A percentile compares a stretch with the other conserved stretches of the same genome.
phyloP scores from a whole-genome alignment of 1,140 invertebrate genomes.

The Aplysia californica region DNA sequence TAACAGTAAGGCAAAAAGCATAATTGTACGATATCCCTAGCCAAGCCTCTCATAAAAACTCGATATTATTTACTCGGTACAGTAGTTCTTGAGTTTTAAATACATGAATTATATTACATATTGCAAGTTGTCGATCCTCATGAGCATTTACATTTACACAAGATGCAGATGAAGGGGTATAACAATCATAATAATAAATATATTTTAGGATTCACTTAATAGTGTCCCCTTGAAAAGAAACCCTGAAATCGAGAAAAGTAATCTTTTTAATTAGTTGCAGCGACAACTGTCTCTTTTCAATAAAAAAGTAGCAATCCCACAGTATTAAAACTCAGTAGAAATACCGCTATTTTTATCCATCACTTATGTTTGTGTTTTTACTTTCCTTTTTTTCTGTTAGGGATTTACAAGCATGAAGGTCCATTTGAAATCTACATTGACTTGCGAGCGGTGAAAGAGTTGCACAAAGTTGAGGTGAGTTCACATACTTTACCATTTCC shows the following conservation, averaged over 20 bases:
- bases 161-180: not conserved
- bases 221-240: not conserved
- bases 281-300: no score
- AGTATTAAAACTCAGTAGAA: not conserved
- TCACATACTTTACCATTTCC: no score
- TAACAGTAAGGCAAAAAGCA: no score
- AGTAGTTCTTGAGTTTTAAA: no score
- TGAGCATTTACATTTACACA: slow-evolving; percentile 36
- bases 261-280: no score
- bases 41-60: no score
- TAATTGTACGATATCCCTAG: no score
- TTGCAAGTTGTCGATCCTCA: no score
- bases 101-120: no score
- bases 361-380: not conserved
- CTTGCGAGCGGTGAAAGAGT: slow-evolving; percentile 75
- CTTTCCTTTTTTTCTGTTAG: slow-evolving; percentile 65
- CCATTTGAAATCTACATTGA: slow-evolving; percentile 77
- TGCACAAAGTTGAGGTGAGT: slow-evolving; percentile 64
- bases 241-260: no score
- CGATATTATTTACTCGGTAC: no score
- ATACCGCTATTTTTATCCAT: not conserved
- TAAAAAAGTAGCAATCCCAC: not conserved
- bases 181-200: not conserved
- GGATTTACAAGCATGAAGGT: slow-evolving; percentile 73
- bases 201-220: not conserved